Evolutionary conservation across 1,140 invertebrate genomes (phyloP).

Genomic region (Bilobella aurantiaca): DNA sequence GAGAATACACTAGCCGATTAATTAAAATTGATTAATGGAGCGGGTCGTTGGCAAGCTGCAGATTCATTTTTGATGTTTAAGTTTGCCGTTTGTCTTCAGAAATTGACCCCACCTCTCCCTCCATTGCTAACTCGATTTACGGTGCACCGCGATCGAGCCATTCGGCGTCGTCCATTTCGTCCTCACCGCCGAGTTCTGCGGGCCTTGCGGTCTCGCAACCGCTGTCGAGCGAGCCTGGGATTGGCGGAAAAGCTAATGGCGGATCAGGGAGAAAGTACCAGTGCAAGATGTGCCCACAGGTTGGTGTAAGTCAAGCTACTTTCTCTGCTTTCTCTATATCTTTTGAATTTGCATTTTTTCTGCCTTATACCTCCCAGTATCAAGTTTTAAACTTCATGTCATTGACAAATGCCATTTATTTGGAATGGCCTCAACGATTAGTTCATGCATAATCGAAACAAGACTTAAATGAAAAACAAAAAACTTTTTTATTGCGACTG

Average conservation of each 20-base stretch:
- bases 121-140: constrained; percentile 36
- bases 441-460: too few species aligned
- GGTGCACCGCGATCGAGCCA: constrained; percentile 40
- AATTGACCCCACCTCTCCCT: constrained; percentile 34
- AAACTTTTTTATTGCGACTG: too few species aligned
- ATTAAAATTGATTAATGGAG: too few species aligned
- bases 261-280: constrained; percentile 65
- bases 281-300: constrained; percentile 98
- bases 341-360: too few species aligned
- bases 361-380: too few species aligned
- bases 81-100: neutral
- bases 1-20: too few species aligned
- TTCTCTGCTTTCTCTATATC: neutral
- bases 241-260: constrained; percentile 29
- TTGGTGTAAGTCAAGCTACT: constrained; percentile 46
- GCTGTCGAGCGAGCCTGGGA: constrained; percentile 41
- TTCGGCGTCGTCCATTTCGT: constrained; percentile 42
- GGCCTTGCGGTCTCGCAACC: constrained; percentile 81
- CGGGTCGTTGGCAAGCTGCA: constrained; percentile 8
- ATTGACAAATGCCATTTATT: too few species aligned
- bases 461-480: too few species aligned
- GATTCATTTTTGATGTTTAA: too few species aligned
- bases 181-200: constrained; percentile 43
- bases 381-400: too few species aligned
- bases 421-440: too few species aligned